Evolutionary conservation across 2,113 vertebrate species (phyloP).

Genomic region (Synchiropus splendidus): DNA sequence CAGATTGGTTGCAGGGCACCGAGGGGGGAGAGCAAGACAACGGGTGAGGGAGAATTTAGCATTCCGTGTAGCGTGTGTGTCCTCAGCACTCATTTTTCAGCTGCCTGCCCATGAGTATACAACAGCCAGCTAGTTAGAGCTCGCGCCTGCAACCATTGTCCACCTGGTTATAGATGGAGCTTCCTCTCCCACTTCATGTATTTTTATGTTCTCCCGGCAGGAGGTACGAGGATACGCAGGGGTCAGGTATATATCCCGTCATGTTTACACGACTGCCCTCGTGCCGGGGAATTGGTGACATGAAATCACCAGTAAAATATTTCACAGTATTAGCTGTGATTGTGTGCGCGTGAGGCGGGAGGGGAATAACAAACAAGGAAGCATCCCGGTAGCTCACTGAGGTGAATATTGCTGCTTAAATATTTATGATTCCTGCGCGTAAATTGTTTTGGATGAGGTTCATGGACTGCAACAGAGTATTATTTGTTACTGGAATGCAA

Average conservation of each 20-base stretch:
- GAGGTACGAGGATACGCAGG: slow-evolving; percentile 23
- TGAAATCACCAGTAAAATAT: slow-evolving; percentile 10
- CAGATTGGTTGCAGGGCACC: slow-evolving; percentile 68
- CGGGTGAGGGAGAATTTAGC: slow-evolving; percentile 40
- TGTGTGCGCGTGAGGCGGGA: too few relatives aligned
- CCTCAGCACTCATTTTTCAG: slow-evolving; percentile 62
- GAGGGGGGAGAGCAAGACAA: slow-evolving; percentile 12
- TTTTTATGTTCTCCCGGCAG: slow-evolving; percentile 46
- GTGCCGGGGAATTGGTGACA: too few relatives aligned
- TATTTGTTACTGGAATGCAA: too few relatives aligned
- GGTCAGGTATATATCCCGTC: slow-evolving; percentile 40
- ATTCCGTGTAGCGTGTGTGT: slow-evolving; percentile 53
- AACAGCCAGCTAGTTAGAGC: slow-evolving; percentile 53
- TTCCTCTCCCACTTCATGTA: slow-evolving; percentile 33
- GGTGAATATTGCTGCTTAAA: too few relatives aligned
- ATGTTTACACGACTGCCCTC: slow-evolving; percentile 42
- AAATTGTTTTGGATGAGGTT: too few relatives aligned
- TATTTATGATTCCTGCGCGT: too few relatives aligned
- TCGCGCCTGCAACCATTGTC: slow-evolving; percentile 47
- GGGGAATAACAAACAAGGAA: too few relatives aligned
- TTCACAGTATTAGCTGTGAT: slow-evolving; percentile 4
- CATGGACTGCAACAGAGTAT: too few relatives aligned
- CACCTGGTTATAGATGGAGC: slow-evolving; percentile 51
- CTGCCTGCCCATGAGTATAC: slow-evolving; percentile 51
- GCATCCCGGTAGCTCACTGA: too few relatives aligned